phyloP scores from a whole-genome alignment of 2,113 vertebrate species.

The Lampris megalopsis region DNA sequence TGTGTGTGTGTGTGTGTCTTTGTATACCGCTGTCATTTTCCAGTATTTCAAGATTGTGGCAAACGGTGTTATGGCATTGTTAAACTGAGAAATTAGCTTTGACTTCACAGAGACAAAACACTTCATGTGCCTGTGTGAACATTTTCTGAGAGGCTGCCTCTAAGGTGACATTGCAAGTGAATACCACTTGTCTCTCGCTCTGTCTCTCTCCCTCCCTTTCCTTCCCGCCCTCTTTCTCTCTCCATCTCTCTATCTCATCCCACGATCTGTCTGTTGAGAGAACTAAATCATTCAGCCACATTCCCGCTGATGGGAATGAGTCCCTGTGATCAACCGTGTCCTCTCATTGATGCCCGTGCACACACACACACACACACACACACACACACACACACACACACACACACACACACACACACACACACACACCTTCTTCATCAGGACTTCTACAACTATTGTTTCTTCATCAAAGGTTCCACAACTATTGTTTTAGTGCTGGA shows the following conservation, averaged over 20 bases:
- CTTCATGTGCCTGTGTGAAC: neutral
- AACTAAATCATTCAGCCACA: conserved; percentile 24
- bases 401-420: too few species aligned
- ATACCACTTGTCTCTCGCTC: conserved; percentile 5
- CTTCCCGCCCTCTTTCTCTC: too few species aligned
- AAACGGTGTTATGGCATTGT: too few species aligned
- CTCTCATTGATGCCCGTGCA: neutral
- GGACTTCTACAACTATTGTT: too few species aligned
- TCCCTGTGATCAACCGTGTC: neutral
- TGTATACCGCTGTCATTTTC: too few species aligned
- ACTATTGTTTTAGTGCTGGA: too few species aligned
- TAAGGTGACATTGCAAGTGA: conserved; percentile 43
- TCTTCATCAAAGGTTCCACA: too few species aligned
- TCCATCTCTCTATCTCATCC: neutral
- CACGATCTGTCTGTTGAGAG: neutral
- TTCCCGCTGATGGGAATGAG: conserved; percentile 24
- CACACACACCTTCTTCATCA: neutral
- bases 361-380: neutral
- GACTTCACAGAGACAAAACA: neutral
- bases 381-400: too few species aligned
- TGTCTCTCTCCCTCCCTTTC: too few species aligned
- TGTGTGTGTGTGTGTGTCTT: neutral
- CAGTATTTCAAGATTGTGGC: too few species aligned
- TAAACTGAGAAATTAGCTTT: too few species aligned
- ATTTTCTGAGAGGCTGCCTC: conserved; percentile 28